Conservation (phyloP, 2,797 vertebrate species). For the Muscicapa comitata region DNA sequence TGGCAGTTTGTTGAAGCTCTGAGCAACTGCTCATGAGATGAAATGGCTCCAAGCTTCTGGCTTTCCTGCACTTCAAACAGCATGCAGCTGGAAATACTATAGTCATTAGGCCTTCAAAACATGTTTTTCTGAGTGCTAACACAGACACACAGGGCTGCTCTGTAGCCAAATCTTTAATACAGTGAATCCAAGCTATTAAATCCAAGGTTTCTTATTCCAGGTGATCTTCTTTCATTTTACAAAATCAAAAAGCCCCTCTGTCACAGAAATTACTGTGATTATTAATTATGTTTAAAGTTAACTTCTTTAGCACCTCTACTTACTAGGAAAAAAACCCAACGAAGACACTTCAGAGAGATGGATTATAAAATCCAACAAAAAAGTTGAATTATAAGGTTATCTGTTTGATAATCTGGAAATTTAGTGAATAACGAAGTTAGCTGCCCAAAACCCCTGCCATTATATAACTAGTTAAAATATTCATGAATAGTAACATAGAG, state of each 20-base stretch:
- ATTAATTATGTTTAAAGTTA: not conserved
- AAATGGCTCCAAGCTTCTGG: constrained; percentile 28
- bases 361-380: not conserved
- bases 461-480: not conserved
- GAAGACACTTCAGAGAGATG: not conserved
- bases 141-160: not conserved
- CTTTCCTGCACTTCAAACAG: constrained; percentile 28
- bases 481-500: not conserved
- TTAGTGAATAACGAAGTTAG: not conserved
- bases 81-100: not conserved
- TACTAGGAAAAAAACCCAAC: not conserved
- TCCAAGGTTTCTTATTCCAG: not conserved
- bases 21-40: constrained; percentile 39
- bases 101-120: constrained; percentile 41
- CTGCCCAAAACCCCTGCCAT: not conserved
- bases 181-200: not conserved
- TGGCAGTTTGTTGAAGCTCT: constrained; percentile 48
- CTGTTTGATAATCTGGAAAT: not conserved
- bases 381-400: not conserved
- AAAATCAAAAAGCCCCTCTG: not conserved
- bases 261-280: not conserved
- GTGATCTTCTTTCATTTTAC: not conserved
- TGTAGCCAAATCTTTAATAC: not conserved
- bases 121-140: not conserved
- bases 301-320: not conserved